These are phyloP conservation scores for Etia nguti DNA, from an alignment of 2,113 vertebrate species.

Conservation along the genomic window DNA sequence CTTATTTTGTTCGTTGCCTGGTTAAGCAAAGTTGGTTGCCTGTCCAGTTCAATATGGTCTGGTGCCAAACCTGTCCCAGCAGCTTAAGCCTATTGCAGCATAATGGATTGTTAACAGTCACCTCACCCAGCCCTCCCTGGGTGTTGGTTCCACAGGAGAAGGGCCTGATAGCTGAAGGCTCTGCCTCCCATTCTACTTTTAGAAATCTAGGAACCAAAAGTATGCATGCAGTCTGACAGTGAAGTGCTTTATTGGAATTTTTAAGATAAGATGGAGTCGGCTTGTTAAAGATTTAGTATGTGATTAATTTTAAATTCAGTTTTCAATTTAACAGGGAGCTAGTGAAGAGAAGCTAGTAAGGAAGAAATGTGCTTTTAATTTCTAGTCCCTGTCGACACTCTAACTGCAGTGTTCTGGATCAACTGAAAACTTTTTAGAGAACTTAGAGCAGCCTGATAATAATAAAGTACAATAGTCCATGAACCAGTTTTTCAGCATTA, in stretches of 20 bases:
- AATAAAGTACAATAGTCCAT: no score
- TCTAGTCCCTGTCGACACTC: not conserved
- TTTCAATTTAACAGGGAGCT: not conserved
- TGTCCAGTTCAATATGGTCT: not conserved
- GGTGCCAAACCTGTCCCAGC: not conserved
- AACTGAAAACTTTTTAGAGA: no score
- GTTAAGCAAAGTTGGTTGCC: not conserved
- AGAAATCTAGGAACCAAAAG: not conserved
- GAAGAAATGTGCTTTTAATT: not conserved
- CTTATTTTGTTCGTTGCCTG: not conserved
- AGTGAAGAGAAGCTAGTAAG: not conserved
- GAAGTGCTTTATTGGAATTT: not conserved
- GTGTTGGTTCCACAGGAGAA: not conserved
- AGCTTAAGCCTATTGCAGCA: not conserved
- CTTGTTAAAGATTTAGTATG: not conserved
- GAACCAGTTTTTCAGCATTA: not conserved
- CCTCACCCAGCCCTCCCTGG: not conserved
- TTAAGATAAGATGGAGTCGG: not conserved
- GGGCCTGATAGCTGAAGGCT: not conserved
- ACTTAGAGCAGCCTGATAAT: no score
- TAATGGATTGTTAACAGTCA: not conserved
- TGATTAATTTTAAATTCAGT: not conserved
- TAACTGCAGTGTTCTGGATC: no score
- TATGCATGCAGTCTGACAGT: not conserved
- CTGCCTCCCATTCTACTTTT: not conserved